Percentiles rank a stretch among this genome's conserved stretches.
These are phyloP conservation scores for Masnerella sp. DNA, from an alignment of 2,888 invertebrate species.

Conservation along the genomic window DNA sequence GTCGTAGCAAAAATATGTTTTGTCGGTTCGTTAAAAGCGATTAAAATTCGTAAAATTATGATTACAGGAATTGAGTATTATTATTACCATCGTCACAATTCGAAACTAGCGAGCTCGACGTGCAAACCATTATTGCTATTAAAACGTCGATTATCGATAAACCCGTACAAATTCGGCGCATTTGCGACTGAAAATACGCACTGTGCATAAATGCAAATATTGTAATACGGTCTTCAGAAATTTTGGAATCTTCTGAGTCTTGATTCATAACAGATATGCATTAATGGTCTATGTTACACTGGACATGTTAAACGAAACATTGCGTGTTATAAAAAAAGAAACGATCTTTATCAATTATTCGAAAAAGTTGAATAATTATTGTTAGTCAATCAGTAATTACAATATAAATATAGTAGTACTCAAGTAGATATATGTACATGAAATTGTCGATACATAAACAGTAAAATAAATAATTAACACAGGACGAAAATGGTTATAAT, in stretches of 20 bases:
- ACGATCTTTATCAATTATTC: not conserved
- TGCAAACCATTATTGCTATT: conserved; percentile 71
- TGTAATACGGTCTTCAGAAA: conserved; percentile 16
- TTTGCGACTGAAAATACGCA: conserved; percentile 23
- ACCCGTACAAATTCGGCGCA: conserved; percentile 33
- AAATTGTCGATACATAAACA: conserved; percentile 4
- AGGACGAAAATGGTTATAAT: not conserved
- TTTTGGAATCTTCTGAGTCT: conserved; percentile 13
- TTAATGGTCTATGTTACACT: too few relatives aligned
- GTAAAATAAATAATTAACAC: conserved; percentile 10
- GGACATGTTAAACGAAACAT: too few relatives aligned
- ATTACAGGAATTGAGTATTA: conserved; percentile 5
- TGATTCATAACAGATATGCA: conserved; percentile 42
- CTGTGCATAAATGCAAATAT: conserved; percentile 44
- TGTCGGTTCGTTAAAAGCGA: conserved; percentile 31
- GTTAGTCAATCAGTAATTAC: conserved; percentile 2
- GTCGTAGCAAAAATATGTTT: conserved; percentile 43
- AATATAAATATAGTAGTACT: conserved; percentile 3
- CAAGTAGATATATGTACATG: conserved; percentile 6
- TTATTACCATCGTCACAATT: conserved; percentile 20
- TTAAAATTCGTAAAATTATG: conserved; percentile 25
- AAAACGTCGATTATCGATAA: conserved; percentile 65
- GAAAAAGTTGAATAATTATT: not conserved
- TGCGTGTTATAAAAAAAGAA: not conserved
- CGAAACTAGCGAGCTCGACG: conserved; percentile 30